Percentiles rank a stretch among this genome's conserved stretches.
These are phyloP conservation scores for Halcyon smyrnensis DNA, from an alignment of 2,797 vertebrate genomes.

Conservation along the genomic window DNA sequence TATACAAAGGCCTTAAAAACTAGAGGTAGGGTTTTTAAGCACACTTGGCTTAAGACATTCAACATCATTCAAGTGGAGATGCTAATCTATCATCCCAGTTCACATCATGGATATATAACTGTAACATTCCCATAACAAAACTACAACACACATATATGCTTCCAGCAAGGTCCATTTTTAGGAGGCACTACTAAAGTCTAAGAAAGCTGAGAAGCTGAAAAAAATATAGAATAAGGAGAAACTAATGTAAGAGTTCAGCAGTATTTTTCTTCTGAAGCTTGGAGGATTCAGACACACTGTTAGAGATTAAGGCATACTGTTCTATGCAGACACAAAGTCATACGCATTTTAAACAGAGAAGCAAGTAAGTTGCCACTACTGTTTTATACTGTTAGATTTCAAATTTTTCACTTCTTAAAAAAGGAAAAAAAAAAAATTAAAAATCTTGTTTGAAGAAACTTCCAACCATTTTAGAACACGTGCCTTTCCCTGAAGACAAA, in stretches of 20 bases:
- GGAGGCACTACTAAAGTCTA: not conserved
- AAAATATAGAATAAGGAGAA: not conserved
- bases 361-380: not conserved
- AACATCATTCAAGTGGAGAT: not conserved
- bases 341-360: not conserved
- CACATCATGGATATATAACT: accelerated
- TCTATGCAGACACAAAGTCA: not conserved
- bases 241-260: accelerated
- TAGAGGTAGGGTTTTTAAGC: not conserved
- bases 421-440: not conserved
- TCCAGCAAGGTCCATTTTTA: not conserved
- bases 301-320: not conserved
- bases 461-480: not conserved
- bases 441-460: not conserved
- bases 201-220: not conserved
- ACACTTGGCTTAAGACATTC: not conserved
- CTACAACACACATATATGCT: not conserved
- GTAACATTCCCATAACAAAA: not conserved
- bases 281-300: not conserved
- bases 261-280: not conserved
- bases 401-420: not conserved
- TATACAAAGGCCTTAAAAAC: not conserved
- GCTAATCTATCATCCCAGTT: not conserved
- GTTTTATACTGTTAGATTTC: not conserved
- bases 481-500: not conserved